Conservation (phyloP, 2,888 invertebrate genomes). For the Patella depressa region DNA sequence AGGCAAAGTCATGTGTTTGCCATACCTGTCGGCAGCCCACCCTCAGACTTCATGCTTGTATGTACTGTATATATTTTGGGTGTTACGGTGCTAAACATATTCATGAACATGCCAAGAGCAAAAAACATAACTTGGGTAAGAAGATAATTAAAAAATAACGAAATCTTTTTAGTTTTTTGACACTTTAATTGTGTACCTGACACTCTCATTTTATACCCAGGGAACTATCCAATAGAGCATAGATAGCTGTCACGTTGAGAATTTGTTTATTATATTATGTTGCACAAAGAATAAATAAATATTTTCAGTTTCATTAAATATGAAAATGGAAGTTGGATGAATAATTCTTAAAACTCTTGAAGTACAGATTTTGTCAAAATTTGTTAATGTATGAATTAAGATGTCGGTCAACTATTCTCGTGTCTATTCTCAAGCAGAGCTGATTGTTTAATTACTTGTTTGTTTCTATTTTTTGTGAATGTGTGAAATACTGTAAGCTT, state of each 20-base stretch:
- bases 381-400: background rate
- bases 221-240: background rate
- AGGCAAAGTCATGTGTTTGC: slow-evolving; percentile 86
- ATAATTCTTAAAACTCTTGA: too few species aligned
- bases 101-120: slow-evolving; percentile 85
- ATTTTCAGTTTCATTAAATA: too few species aligned
- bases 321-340: too few species aligned
- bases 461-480: slow-evolving; percentile 1
- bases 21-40: slow-evolving; percentile 84
- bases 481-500: background rate
- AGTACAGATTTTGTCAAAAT: background rate
- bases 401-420: too few species aligned
- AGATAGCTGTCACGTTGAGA: background rate
- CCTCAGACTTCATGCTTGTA: slow-evolving; percentile 74
- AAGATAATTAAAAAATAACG: slow-evolving; percentile 10
- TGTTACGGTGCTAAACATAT: slow-evolving; percentile 86
- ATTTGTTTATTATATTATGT: background rate
- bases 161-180: too few species aligned
- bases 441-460: background rate
- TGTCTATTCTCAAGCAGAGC: too few species aligned
- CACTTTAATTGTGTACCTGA: too few species aligned
- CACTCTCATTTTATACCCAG: too few species aligned
- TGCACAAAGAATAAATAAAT: too few species aligned
- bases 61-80: slow-evolving; percentile 92
- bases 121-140: slow-evolving; percentile 83